Percentiles rank a stretch among this genome's conserved stretches.
These are phyloP conservation scores for Plebejus melissa DNA, from an alignment of 2,888 invertebrate genomes.

Conservation along the genomic window DNA sequence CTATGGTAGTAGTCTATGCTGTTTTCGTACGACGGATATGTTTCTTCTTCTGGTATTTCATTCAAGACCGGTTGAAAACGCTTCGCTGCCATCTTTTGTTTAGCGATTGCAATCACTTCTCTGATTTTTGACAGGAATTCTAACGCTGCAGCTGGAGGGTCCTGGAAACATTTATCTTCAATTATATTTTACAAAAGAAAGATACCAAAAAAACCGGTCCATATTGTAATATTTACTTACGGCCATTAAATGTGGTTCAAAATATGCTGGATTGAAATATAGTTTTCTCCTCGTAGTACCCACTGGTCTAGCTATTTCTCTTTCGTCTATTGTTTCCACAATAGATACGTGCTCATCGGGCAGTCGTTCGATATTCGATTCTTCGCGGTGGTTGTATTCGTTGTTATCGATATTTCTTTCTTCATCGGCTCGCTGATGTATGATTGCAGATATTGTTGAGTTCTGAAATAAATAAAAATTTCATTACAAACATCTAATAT, in stretches of 20 bases:
- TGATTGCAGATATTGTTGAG: conserved; percentile 83
- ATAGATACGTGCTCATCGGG: conserved; percentile 93
- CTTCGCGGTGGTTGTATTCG: conserved; percentile 70
- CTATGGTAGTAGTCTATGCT: conserved; percentile 70
- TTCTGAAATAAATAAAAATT: conserved; percentile 48
- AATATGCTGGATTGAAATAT: conserved; percentile 94
- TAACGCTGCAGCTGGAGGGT: conserved; percentile 93
- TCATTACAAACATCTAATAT: not conserved
- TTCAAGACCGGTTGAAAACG: conserved; percentile 87
- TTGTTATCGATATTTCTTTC: conserved; percentile 55
- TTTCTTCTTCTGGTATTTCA: conserved; percentile 90
- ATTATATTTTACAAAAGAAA: not conserved
- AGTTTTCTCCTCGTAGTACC: conserved; percentile 88
- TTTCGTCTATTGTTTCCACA: conserved; percentile 87
- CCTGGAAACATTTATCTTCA: conserved; percentile 71
- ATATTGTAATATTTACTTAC: conserved; percentile 69
- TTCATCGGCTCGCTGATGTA: conserved; percentile 80
- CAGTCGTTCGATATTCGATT: conserved; percentile 82
- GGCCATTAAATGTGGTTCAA: conserved; percentile 90
- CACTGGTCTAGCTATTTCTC: conserved; percentile 82
- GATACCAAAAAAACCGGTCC: not conserved
- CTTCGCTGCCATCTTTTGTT: conserved; percentile 91
- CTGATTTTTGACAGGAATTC: conserved; percentile 94
- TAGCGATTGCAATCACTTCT: conserved; percentile 93
- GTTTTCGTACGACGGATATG: conserved; percentile 67